These are phyloP conservation scores for Mus minutoides DNA, from an alignment of 2,797 vertebrate species.

Conservation along the genomic window DNA sequence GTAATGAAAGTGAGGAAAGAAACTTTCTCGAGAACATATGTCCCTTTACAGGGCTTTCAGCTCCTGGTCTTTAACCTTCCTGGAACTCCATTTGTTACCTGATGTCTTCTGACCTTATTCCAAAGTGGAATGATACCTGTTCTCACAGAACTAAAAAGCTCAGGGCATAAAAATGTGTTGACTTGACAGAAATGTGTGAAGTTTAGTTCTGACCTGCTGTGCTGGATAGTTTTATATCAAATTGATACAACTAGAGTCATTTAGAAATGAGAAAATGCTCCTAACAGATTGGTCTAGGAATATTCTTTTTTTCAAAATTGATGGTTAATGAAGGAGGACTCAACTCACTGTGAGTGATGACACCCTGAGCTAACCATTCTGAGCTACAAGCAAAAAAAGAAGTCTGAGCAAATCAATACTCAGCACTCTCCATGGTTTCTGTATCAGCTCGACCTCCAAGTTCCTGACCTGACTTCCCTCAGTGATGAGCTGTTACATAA, in stretches of 20 bases:
- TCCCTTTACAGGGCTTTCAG: not conserved
- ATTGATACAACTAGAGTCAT: not conserved
- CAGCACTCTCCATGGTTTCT: not conserved
- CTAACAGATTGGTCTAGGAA: no score
- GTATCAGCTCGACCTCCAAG: not conserved
- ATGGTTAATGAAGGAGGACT: not conserved
- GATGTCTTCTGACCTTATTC: not conserved
- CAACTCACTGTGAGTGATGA: not conserved
- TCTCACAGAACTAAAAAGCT: not conserved
- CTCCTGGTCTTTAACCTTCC: not conserved
- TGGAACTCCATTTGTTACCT: not conserved
- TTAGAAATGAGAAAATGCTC: not conserved
- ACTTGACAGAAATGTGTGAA: not conserved
- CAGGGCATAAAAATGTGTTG: not conserved
- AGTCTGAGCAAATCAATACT: not conserved
- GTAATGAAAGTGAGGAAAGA: not conserved
- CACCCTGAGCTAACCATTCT: not conserved
- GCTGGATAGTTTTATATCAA: not conserved
- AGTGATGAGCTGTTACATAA: not conserved
- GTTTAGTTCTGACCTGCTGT: not conserved
- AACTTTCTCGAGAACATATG: no score
- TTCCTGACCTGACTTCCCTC: not conserved
- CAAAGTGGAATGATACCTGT: no score
- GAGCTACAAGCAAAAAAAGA: not conserved
- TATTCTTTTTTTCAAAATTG: no score